A percentile compares a stretch with the other conserved stretches of the same genome.
phyloP scores from a whole-genome alignment of 2,888 invertebrate species.

The Spodoptera littoralis region DNA sequence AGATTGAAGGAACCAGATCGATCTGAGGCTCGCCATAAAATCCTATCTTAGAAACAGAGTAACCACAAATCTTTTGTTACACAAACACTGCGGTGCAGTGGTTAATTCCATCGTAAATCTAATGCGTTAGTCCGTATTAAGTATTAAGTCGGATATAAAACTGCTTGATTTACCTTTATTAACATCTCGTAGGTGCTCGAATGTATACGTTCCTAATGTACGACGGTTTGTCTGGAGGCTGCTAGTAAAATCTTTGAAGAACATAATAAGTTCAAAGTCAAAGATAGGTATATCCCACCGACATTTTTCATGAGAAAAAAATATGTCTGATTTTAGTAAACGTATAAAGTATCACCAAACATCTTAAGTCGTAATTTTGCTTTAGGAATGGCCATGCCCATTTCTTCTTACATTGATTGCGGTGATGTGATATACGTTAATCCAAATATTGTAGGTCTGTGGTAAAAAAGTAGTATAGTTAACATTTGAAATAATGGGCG shows the following conservation, averaged over 20 bases:
- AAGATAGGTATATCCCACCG: slow-evolving; percentile 17
- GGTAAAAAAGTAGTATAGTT: not conserved
- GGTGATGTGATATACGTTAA: too few relatives aligned
- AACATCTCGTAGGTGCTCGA: slow-evolving; percentile 27
- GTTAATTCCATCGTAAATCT: slow-evolving; percentile 54
- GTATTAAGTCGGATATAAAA: slow-evolving; percentile 39
- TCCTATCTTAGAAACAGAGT: slow-evolving; percentile 47
- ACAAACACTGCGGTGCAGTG: slow-evolving; percentile 49
- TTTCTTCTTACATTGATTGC: too few relatives aligned
- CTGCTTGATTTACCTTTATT: slow-evolving; percentile 48
- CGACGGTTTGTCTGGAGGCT: slow-evolving; percentile 14
- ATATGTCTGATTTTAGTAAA: slow-evolving; percentile 8
- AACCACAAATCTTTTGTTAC: slow-evolving; percentile 48
- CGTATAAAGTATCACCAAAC: not conserved
- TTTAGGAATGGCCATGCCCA: too few relatives aligned
- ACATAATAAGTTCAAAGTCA: slow-evolving; percentile 54
- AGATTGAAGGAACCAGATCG: slow-evolving; percentile 35
- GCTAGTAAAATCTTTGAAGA: slow-evolving; percentile 41
- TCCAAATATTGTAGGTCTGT: too few relatives aligned
- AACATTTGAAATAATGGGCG: slow-evolving; percentile 42
- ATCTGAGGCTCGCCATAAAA: slow-evolving; percentile 45
- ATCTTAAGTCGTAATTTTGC: too few relatives aligned
- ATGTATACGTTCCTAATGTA: slow-evolving; percentile 23
- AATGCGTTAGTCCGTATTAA: slow-evolving; percentile 40
- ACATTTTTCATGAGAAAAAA: slow-evolving; percentile 12